A percentile compares a stretch with the other conserved stretches of the same genome.
These are phyloP conservation scores for Pentamera pediparva DNA, from an alignment of 53 echinoderm and acorn worm genomes.

Conservation along the genomic window DNA sequence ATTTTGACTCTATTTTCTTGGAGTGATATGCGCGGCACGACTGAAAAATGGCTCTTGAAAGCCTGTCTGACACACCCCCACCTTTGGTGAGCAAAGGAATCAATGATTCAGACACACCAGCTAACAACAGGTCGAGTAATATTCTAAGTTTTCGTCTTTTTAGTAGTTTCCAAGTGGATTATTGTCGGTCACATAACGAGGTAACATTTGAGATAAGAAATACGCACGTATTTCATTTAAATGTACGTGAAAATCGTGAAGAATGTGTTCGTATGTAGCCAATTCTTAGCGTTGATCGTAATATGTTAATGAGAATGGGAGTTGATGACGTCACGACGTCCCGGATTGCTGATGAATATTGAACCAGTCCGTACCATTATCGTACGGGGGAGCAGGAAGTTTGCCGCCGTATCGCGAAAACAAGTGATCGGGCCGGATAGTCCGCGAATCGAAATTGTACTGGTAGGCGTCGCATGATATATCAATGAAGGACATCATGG, in stretches of 20 bases:
- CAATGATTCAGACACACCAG: conserved; percentile 67
- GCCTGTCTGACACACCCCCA: conserved; percentile 99
- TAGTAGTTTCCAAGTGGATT: conserved; percentile 26
- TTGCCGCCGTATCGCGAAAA: too few species aligned
- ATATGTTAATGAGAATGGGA: conserved; percentile 19
- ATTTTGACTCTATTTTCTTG: conserved; percentile 32
- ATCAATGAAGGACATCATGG: not conserved
- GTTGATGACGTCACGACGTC: conserved; percentile 9
- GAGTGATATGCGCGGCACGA: conserved; percentile 46
- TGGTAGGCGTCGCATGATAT: too few species aligned
- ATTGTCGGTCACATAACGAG: conserved; percentile 19
- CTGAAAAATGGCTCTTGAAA: conserved; percentile 99
- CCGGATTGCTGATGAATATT: conserved; percentile 20
- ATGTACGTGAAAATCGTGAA: conserved; percentile 1
- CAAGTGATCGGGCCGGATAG: too few species aligned
- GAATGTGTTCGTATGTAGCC: conserved; percentile 7
- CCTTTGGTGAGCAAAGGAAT: conserved; percentile 98
- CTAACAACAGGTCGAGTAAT: conserved; percentile 40
- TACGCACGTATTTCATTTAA: conserved; percentile 32
- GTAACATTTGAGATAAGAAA: conserved; percentile 35
- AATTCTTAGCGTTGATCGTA: conserved; percentile 13
- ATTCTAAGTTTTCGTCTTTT: conserved; percentile 43
- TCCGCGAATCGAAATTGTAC: too few species aligned
- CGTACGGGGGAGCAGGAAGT: too few species aligned
- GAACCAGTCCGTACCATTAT: too few species aligned